phyloP scores from a whole-genome alignment of 2,797 vertebrate species.

The Merluccius polli region DNA sequence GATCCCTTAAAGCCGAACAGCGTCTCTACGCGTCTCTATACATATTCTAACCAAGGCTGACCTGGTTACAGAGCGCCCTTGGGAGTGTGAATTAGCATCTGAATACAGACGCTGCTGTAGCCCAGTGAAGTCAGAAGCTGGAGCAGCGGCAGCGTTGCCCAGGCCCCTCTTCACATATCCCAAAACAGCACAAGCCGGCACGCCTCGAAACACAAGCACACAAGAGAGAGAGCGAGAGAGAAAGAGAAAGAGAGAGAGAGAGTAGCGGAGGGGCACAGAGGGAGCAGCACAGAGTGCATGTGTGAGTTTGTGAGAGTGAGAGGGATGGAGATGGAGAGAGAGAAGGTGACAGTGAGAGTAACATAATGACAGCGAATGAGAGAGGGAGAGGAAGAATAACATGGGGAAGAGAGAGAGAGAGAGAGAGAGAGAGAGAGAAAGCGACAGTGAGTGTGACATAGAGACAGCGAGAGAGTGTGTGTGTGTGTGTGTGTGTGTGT shows the following conservation, averaged over 20 bases:
- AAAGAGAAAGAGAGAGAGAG: neutral
- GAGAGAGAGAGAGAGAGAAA: neutral
- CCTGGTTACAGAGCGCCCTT: constrained; percentile 76
- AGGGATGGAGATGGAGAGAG: neutral
- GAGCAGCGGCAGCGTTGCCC: constrained; percentile 51
- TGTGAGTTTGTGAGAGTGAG: neutral
- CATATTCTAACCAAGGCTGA: constrained; percentile 78
- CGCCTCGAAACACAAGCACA: constrained; percentile 42
- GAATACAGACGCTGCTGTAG: constrained; percentile 70
- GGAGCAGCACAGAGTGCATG: neutral
- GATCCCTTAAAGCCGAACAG: constrained; percentile 55
- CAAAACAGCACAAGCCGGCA: constrained; percentile 41
- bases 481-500: too few relatives aligned
- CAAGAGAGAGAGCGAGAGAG: constrained; percentile 12
- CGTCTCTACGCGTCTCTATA: constrained; percentile 69
- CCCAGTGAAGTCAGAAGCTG: constrained; percentile 63
- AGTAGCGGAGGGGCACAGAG: neutral
- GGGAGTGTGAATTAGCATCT: constrained; percentile 75
- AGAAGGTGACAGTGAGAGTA: neutral
- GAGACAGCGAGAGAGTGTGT: neutral
- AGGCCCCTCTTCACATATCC: constrained; percentile 52
- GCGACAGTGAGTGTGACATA: neutral
- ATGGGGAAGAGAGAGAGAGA: neutral
- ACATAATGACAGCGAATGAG: neutral
- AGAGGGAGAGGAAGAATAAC: neutral